Evolutionary conservation across 2,888 invertebrate genomes (phyloP), one percentile per base, ranked within the genome.

Genomic region (Drosophila engyochracea): DNA sequence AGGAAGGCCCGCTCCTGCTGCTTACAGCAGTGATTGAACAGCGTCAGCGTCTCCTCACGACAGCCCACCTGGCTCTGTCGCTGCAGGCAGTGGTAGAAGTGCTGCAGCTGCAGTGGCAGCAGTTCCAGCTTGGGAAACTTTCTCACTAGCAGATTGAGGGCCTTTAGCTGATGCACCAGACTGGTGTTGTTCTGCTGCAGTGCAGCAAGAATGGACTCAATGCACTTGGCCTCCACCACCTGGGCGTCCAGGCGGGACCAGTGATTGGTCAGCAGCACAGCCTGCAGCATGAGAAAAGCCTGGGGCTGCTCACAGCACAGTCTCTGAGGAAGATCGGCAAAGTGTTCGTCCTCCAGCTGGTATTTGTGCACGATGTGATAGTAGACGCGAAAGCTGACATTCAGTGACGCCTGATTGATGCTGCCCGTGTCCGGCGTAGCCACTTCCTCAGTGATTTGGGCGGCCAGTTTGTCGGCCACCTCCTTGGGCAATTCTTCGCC

Each of bases 71-170:
- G 91, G 59, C 85, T 89, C n/a, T 89, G 88, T 19, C 93, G 92
- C 70, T 93, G 93, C 63, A 93, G 66, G 55, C 93, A 93, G 19
- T 91, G 92, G 49, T 93, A 93, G 31, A 93, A 85, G n/a, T 91
- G 87, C 22, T 92, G 88, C 52, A 92, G 39, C 1, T 85, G 59
- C 9, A 82, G 25, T 0, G 25, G 0, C 0, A 69, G 30, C 7
- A 92, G 73, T 5, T 85, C 47, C 0, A 91, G 49, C 4, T 70
- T 61, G 1, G 89, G 76, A 73, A 88, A 91, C 74, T 91, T 92
- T 47, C 87, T 91, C n/a, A 90, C 87, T 14, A 93, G 67, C 33
- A 93, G 69, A 82, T 93, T 93, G 3, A 91, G 76, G 1, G 91
- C 85, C 49, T 91, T 92, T 4, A 93, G 63, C 7, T 90, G 86